phyloP scores from a whole-genome alignment of 30 jellyfish, hydroid and myxozoan genomes.

The Pelagia noctiluca region DNA sequence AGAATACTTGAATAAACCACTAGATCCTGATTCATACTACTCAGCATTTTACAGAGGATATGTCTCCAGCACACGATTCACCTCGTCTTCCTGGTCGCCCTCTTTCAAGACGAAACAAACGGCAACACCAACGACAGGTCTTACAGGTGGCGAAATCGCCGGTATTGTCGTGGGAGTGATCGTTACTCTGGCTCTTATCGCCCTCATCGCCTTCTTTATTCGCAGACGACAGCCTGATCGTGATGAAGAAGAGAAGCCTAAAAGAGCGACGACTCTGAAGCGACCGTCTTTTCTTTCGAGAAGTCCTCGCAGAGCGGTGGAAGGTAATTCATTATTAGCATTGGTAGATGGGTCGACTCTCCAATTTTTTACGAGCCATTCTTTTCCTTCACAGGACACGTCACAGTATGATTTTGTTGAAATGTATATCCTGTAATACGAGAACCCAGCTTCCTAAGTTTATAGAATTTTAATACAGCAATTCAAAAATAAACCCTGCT shows the following conservation, averaged over 20 bases:
- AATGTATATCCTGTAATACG: too few relatives aligned
- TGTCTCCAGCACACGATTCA: constrained; percentile 1
- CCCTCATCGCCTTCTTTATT: neutral
- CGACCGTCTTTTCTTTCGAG: constrained; percentile 35
- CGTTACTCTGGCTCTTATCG: constrained; percentile 34
- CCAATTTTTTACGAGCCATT: too few relatives aligned
- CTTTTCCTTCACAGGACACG: too few relatives aligned
- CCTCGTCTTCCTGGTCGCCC: constrained; percentile 55
- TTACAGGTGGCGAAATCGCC: constrained; percentile 48
- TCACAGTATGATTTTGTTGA: too few relatives aligned
- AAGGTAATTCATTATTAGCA: too few relatives aligned
- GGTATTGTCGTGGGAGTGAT: constrained; percentile 49
- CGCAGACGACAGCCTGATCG: constrained; percentile 1
- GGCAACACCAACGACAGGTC: constrained; percentile 32
- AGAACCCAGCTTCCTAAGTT: too few relatives aligned
- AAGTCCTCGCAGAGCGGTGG: constrained; percentile 7
- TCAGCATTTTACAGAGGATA: constrained; percentile 43
- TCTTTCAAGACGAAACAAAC: constrained; percentile 13
- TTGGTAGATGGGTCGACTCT: too few relatives aligned
- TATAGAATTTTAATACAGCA: too few relatives aligned
- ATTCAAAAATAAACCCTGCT: too few relatives aligned
- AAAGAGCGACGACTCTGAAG: neutral
- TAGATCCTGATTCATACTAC: constrained; percentile 38
- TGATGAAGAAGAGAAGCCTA: constrained; percentile 9
- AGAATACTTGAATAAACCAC: constrained; percentile 67